Evolutionary conservation across 2,797 vertebrate species (phyloP).

Genomic region (Sebastes nivosus): DNA sequence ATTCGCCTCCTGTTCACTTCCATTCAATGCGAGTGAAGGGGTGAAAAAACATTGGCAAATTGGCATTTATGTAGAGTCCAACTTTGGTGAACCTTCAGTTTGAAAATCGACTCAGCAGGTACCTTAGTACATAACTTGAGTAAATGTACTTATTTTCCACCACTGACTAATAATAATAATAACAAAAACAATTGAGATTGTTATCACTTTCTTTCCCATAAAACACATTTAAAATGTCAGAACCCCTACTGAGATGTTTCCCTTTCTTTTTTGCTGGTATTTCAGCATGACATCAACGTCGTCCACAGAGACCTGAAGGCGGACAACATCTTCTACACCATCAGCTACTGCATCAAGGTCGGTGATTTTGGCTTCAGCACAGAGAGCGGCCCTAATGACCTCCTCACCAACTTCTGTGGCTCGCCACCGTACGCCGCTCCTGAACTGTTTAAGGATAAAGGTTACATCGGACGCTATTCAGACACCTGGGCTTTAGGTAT

Average conservation of each 20-base stretch:
- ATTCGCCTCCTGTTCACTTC: too few species aligned
- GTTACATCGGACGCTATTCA: constrained; percentile 77
- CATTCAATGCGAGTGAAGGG: too few species aligned
- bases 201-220: background rate
- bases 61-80: too few species aligned
- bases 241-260: background rate
- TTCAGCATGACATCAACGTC: constrained; percentile 84
- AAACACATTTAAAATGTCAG: background rate
- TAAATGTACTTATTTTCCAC: background rate
- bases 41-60: too few species aligned
- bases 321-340: constrained; percentile 85
- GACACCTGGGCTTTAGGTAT: constrained; percentile 86
- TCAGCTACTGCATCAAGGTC: constrained; percentile 82
- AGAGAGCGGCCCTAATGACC: constrained; percentile 55
- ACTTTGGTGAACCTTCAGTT: too few species aligned
- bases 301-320: constrained; percentile 86
- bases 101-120: too few species aligned
- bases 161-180: background rate
- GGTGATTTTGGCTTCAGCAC: constrained; percentile 86
- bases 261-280: constrained; percentile 1
- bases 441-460: constrained; percentile 82
- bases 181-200: background rate
- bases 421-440: constrained; percentile 85
- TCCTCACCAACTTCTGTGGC: constrained; percentile 82
- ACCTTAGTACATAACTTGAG: background rate